A percentile compares a stretch with the other conserved stretches of the same genome.
Evolutionary conservation across 2,888 invertebrate genomes (phyloP).

Genomic region (Leptothorax acervorum): DNA sequence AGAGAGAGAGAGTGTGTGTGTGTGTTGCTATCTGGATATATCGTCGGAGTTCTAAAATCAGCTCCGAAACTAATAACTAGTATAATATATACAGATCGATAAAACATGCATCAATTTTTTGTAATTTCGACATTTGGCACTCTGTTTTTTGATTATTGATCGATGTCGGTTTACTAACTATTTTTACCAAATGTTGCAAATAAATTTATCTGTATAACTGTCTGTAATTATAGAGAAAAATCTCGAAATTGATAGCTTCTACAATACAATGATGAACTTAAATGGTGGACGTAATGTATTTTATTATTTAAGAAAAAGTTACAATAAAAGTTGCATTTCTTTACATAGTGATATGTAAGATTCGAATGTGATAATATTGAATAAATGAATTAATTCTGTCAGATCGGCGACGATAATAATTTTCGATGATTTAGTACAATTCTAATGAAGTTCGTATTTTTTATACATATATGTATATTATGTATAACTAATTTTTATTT

Average conservation of each 20-base stretch:
- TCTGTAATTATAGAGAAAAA: background rate
- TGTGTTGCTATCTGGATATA: conserved; percentile 12
- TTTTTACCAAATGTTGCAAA: background rate
- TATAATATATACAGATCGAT: background rate
- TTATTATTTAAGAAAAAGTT: background rate
- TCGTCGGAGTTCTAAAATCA: background rate
- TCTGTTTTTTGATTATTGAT: background rate
- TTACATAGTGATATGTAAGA: background rate
- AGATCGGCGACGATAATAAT: background rate
- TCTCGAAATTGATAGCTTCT: background rate
- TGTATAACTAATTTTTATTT: background rate
- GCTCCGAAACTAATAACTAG: background rate
- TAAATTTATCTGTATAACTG: background rate
- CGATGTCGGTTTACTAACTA: background rate
- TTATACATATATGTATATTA: background rate
- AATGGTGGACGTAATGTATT: background rate
- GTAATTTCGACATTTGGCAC: background rate
- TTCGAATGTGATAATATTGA: background rate
- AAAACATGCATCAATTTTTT: background rate
- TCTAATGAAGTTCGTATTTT: background rate
- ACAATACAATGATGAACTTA: background rate
- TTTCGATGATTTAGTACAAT: background rate
- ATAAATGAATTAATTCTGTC: background rate
- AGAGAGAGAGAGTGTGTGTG: too few species aligned
- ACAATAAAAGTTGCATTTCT: background rate